These are phyloP conservation scores for Drosophila mimica DNA, from an alignment of 2,888 invertebrate species.

Conservation along the genomic window DNA sequence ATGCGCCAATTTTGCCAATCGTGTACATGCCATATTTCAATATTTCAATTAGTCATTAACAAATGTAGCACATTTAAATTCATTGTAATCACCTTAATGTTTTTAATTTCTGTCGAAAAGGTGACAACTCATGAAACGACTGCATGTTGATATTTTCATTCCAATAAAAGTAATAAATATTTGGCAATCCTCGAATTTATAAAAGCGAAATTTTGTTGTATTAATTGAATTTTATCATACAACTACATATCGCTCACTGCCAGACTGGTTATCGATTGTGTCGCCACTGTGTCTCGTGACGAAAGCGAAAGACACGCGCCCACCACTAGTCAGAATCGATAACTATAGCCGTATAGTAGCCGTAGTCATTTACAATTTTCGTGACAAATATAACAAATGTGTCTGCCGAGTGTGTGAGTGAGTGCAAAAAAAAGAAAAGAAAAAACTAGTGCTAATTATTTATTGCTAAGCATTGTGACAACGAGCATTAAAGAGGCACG, in stretches of 20 bases:
- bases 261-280: slow-evolving; percentile 24
- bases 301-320: slow-evolving; percentile 7
- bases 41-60: neutral
- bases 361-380: slow-evolving; percentile 57
- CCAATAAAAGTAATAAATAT: neutral
- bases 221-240: neutral
- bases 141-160: neutral
- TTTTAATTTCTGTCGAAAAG: neutral
- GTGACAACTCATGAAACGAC: slow-evolving; percentile 7
- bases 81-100: neutral
- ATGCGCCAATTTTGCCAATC: neutral
- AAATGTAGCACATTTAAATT: neutral
- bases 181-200: neutral
- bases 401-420: slow-evolving; percentile 55
- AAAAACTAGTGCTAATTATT: slow-evolving; percentile 51
- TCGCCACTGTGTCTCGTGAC: slow-evolving; percentile 6
- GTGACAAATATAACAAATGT: slow-evolving; percentile 65
- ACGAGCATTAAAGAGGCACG: slow-evolving; percentile 38
- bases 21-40: neutral
- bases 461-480: slow-evolving; percentile 46
- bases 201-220: neutral
- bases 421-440: slow-evolving; percentile 41
- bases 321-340: slow-evolving; percentile 51
- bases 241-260: neutral
- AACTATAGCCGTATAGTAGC: slow-evolving; percentile 36